Percentiles rank a stretch among this genome's conserved stretches.
Conservation (phyloP, 2,113 vertebrate species). For the Trematomus loennbergii region DNA sequence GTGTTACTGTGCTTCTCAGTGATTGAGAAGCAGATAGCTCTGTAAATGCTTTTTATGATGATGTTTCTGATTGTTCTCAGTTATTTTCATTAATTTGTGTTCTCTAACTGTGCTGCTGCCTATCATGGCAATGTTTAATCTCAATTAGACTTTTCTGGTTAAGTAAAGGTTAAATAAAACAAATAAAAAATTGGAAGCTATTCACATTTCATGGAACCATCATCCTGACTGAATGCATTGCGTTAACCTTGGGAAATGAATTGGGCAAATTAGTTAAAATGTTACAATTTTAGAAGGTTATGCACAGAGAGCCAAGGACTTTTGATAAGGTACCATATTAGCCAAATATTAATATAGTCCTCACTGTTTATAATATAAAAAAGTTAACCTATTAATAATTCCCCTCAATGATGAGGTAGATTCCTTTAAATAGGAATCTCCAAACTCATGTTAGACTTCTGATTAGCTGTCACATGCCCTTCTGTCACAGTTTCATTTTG, state of each 20-base stretch:
- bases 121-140: too few species aligned
- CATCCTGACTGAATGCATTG: not conserved
- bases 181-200: not conserved
- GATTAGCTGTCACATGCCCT: slow-evolving; percentile 7
- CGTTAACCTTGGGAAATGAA: not conserved
- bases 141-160: too few species aligned
- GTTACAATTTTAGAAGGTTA: not conserved
- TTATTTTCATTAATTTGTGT: too few species aligned
- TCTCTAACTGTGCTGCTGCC: too few species aligned
- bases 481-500: slow-evolving; percentile 34
- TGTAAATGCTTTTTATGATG: too few species aligned
- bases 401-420: slow-evolving; percentile 13
- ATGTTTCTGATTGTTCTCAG: too few species aligned
- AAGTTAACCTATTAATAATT: not conserved
- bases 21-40: too few species aligned
- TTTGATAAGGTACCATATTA: too few species aligned
- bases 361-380: too few species aligned
- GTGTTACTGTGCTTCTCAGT: too few species aligned
- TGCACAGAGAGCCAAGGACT: not conserved
- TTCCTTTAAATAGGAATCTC: slow-evolving; percentile 4
- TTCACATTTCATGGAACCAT: not conserved
- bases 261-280: not conserved
- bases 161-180: too few species aligned
- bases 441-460: slow-evolving; percentile 33
- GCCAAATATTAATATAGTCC: too few species aligned